Percentiles rank a stretch among this genome's conserved stretches.
phyloP scores from a whole-genome alignment of 2,888 invertebrate species.

The Tiliacea citrago region DNA sequence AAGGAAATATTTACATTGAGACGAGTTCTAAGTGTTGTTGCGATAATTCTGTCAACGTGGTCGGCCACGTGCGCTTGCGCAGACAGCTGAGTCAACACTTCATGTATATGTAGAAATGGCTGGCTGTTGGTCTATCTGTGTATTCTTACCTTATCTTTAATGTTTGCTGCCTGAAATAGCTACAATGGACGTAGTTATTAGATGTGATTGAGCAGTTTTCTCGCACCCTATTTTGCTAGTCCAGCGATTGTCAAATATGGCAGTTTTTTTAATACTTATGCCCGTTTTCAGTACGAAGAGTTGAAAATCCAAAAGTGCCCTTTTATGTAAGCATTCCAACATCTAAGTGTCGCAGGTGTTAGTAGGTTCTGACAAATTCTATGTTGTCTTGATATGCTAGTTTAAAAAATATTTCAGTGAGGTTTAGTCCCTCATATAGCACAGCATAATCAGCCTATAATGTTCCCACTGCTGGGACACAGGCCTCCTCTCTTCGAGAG shows the following conservation, averaged over 20 bases:
- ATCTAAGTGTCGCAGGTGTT: too few species aligned
- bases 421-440: not conserved
- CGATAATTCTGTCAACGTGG: conserved; percentile 65
- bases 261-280: not conserved
- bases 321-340: too few species aligned
- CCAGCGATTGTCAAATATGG: not conserved
- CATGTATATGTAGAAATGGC: conserved; percentile 58
- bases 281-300: not conserved
- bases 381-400: not conserved
- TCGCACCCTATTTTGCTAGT: not conserved
- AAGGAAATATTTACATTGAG: conserved; percentile 68
- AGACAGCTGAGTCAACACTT: conserved; percentile 74
- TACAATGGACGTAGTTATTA: conserved; percentile 19
- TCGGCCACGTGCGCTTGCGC: conserved; percentile 73
- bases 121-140: conserved; percentile 32
- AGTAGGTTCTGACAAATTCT: too few species aligned
- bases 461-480: too few species aligned
- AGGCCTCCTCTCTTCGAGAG: too few species aligned
- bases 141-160: conserved; percentile 28
- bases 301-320: too few species aligned
- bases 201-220: not conserved
- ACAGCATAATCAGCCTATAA: too few species aligned
- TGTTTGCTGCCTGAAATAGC: conserved; percentile 10
- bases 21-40: conserved; percentile 58
- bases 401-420: not conserved